phyloP scores from a whole-genome alignment of 92 coral and sea anemone species.

The Paramuricea clavata region DNA sequence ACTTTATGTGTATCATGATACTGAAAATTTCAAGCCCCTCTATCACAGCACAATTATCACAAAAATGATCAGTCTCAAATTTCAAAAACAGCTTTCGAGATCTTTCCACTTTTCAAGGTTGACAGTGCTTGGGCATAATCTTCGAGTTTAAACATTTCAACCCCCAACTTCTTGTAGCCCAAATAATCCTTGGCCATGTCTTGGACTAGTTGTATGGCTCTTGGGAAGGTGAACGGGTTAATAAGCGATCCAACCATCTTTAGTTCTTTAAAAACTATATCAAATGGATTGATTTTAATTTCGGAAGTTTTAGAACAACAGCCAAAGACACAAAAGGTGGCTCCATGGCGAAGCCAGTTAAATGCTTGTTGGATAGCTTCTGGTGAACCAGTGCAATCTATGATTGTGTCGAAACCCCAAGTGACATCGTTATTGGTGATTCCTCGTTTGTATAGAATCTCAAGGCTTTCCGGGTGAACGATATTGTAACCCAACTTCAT shows the following conservation, averaged over 20 bases:
- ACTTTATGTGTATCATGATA: too few relatives aligned
- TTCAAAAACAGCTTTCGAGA: conserved; percentile 91
- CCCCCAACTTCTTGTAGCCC: conserved; percentile 82
- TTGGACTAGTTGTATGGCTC: conserved; percentile 85
- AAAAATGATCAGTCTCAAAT: conserved; percentile 55
- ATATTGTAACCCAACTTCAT: conserved; percentile 76
- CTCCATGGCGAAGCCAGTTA: conserved; percentile 84
- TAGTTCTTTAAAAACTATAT: conserved; percentile 76
- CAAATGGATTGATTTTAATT: conserved; percentile 81
- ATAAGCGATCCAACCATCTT: conserved; percentile 82
- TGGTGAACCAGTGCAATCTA: conserved; percentile 85
- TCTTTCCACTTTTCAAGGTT: conserved; percentile 72
- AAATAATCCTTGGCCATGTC: conserved; percentile 87
- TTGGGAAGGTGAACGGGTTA: conserved; percentile 91
- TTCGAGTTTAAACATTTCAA: conserved; percentile 75
- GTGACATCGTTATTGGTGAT: conserved; percentile 46
- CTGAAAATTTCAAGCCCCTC: too few relatives aligned
- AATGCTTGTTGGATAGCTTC: conserved; percentile 79
- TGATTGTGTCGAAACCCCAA: conserved; percentile 93
- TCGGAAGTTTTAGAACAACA: conserved; percentile 84
- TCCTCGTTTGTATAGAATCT: conserved; percentile 63
- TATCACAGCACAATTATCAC: not conserved
- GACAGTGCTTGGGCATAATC: conserved; percentile 82
- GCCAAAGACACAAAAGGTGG: conserved; percentile 84
- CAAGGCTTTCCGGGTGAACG: conserved; percentile 80